Conservation (phyloP, 2,797 vertebrate species). For the Adrianichthys oophorus region DNA sequence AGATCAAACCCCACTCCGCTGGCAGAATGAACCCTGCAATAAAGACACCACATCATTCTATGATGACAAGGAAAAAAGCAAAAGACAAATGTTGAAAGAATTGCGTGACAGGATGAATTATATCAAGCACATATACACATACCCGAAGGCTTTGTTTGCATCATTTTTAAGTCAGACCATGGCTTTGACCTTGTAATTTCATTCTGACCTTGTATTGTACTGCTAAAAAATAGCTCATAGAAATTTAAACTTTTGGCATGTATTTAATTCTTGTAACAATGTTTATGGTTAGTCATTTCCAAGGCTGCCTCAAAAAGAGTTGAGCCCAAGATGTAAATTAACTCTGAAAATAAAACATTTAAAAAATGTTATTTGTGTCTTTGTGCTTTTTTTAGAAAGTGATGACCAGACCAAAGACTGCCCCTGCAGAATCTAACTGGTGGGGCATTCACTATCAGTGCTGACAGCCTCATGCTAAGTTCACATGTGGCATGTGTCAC, state of each 20-base stretch:
- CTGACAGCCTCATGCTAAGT: too few relatives aligned
- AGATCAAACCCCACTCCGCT: slow-evolving; percentile 48
- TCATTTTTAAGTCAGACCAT: too few relatives aligned
- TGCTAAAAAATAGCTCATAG: slow-evolving; percentile 39
- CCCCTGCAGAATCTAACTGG: too few relatives aligned
- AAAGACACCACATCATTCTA: slow-evolving; percentile 31
- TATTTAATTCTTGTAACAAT: slow-evolving; percentile 22
- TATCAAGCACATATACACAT: slow-evolving; percentile 29
- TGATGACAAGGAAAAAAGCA: slow-evolving; percentile 17
- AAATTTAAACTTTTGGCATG: slow-evolving; percentile 15
- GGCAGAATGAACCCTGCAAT: slow-evolving; percentile 30
- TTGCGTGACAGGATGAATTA: slow-evolving; percentile 9
- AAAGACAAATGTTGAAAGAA: slow-evolving; percentile 14
- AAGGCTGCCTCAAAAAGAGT: too few relatives aligned
- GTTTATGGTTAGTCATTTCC: neutral
- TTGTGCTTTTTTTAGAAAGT: too few relatives aligned
- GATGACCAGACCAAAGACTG: too few relatives aligned
- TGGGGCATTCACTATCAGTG: too few relatives aligned
- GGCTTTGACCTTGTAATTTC: slow-evolving; percentile 26
- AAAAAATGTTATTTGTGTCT: too few relatives aligned
- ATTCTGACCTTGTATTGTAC: slow-evolving; percentile 31
- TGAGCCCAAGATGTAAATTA: too few relatives aligned
- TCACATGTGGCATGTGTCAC: too few relatives aligned
- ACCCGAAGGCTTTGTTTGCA: slow-evolving; percentile 18
- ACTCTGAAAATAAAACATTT: too few relatives aligned